A percentile compares a stretch with the other conserved stretches of the same genome.
Conservation (phyloP, 2,797 vertebrate genomes). For the Enteromius treurensis region DNA sequence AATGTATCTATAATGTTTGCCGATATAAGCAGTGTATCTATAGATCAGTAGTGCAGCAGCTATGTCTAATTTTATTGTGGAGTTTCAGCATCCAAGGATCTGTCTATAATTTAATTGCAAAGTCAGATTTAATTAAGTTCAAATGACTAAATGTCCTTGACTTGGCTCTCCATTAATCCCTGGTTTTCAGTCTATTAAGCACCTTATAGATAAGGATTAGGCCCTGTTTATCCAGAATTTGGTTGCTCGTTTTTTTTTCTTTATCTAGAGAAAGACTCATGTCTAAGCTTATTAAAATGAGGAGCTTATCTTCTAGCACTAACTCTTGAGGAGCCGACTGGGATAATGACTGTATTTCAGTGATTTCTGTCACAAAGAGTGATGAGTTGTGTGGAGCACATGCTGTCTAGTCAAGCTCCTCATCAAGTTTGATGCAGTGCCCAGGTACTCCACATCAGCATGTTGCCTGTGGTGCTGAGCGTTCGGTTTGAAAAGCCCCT, state of each 20-base stretch:
- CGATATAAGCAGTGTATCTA: background rate
- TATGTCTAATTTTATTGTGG: background rate
- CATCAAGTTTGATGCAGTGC: constrained; percentile 21
- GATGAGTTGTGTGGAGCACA: constrained; percentile 10
- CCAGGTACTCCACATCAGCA: constrained; percentile 8
- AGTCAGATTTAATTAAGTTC: constrained; percentile 13
- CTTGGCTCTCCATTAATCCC: constrained; percentile 9
- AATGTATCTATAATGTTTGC: background rate
- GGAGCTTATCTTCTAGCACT: constrained; percentile 32
- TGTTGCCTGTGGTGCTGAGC: background rate
- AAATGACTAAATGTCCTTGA: constrained; percentile 11
- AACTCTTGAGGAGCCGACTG: constrained; percentile 1
- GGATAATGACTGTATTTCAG: constrained; percentile 17
- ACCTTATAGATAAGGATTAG: constrained; percentile 44
- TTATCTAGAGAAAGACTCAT: constrained; percentile 46
- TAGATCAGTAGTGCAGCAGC: background rate
- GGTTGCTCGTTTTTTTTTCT: constrained; percentile 24
- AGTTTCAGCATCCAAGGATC: background rate
- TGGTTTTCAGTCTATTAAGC: constrained; percentile 23
- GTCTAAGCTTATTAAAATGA: constrained; percentile 56
- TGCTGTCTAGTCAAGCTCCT: background rate
- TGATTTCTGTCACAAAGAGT: constrained; percentile 10
- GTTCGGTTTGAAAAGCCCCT: constrained; percentile 27
- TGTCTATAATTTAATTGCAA: constrained; percentile 10
- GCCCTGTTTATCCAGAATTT: constrained; percentile 34